Evolutionary conservation across 2,888 invertebrate species (phyloP), one percentile per base, ranked within the genome.

Genomic region (Megastigmus dorsalis): DNA sequence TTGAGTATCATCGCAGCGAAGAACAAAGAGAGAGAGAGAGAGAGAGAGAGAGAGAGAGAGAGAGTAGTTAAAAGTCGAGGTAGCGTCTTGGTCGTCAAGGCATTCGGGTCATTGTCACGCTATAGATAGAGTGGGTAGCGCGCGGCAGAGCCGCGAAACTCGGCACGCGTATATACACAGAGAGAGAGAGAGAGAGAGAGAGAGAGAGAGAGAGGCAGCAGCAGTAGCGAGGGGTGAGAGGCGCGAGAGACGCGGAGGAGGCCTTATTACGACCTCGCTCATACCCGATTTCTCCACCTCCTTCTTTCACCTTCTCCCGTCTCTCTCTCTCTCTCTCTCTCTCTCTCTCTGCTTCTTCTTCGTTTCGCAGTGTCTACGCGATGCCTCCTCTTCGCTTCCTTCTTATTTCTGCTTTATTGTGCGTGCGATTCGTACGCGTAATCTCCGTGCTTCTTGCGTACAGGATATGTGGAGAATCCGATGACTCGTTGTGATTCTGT

Each of bases 51-150:
- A 50, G 33, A 9, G 62, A 9, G 48, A 36, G 30, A 15, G 54
- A 57, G 18, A 23, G 33, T 38, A 30, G 43, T 38, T 50, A 36
- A 71, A 54, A 71, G 71, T 68, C 71, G 75, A 72, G 75, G 75
- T 62, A 74, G 69, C 70, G 65, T 77, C 74, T 77, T 74, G 78
- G 76, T 79, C 79, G 78, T 77, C 78, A 80, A 79, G 79, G 81
- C 84, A 86, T 85, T 82, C 84, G 82, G 86, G 85, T 87, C 86
- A 87, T 86, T 87, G 86, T 87, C 86, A 81, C 80, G 81, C 84
- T 86, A 85, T 85, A 85, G 82, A 83, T 84, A 83, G 71, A 57
- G 55, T 5, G 13, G 6, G 20, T n/a, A 30, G 26, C n/a, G n/a
- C n/a, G 23, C 20, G 54, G 23, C 2, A n/a, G 41, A 33, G 38